These are phyloP conservation scores for Bucco capensis DNA, from an alignment of 2,113 vertebrate species.

Conservation along the genomic window DNA sequence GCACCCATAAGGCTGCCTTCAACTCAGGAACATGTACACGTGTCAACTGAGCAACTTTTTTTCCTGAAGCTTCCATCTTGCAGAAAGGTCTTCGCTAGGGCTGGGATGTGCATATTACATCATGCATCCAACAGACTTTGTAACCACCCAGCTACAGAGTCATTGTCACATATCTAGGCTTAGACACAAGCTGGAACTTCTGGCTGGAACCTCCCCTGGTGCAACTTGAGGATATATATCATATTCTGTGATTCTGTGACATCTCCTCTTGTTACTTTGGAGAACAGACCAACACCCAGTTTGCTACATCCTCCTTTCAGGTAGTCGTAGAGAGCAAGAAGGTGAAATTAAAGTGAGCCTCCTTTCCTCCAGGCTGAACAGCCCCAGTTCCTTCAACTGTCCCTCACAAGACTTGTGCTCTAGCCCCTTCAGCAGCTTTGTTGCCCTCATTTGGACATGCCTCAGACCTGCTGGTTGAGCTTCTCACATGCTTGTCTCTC, in stretches of 20 bases:
- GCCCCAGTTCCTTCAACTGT: too few species aligned
- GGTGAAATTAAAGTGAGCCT: too few species aligned
- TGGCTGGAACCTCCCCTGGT: background rate
- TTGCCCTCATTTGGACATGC: too few species aligned
- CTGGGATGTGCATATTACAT: background rate
- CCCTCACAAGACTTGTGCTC: too few species aligned
- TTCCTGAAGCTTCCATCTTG: background rate
- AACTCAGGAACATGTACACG: rapidly evolving
- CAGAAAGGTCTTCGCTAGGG: background rate
- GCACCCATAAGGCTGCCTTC: background rate
- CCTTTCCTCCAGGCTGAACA: too few species aligned
- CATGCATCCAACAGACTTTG: background rate
- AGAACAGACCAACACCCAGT: too few species aligned
- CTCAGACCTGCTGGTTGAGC: background rate
- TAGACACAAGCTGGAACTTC: background rate
- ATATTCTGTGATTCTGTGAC: too few species aligned
- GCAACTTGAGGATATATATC: too few species aligned
- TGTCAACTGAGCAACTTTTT: background rate
- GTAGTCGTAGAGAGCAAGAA: too few species aligned
- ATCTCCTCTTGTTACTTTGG: too few species aligned
- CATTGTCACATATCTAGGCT: background rate
- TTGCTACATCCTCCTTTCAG: too few species aligned
- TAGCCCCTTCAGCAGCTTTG: too few species aligned
- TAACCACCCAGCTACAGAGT: background rate
- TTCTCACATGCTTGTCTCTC: background rate